These are phyloP conservation scores for Platyscapa corneri DNA, from an alignment of 1,140 invertebrate genomes.

Conservation along the genomic window DNA sequence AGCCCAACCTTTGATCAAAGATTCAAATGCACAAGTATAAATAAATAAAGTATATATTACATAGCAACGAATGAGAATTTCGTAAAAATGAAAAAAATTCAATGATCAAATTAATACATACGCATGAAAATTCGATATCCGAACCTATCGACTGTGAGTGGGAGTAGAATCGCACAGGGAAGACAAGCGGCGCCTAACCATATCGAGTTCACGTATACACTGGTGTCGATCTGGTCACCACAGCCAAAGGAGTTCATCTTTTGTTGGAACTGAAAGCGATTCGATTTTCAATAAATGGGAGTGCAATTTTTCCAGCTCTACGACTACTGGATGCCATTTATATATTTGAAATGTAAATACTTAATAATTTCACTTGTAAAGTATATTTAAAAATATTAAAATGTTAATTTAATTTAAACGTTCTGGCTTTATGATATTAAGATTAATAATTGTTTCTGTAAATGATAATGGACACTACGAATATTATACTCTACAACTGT, in stretches of 20 bases:
- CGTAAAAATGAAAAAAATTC: background rate
- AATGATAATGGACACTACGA: no score
- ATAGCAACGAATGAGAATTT: no score
- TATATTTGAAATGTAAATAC: no score
- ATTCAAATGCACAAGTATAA: no score
- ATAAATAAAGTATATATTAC: no score
- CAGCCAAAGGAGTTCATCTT: slow-evolving; percentile 54
- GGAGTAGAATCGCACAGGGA: slow-evolving; percentile 67
- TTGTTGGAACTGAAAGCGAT: background rate
- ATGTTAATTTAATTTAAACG: no score
- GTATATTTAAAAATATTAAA: no score
- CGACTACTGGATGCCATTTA: background rate
- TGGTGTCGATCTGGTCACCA: slow-evolving; percentile 58
- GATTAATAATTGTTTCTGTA: no score
- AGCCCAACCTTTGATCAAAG: no score
- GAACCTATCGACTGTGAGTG: slow-evolving; percentile 66
- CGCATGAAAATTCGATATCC: slow-evolving; percentile 68
- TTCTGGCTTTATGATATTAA: no score
- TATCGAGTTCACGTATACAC: slow-evolving; percentile 66
- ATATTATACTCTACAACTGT: no score
- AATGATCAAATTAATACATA: slow-evolving; percentile 47
- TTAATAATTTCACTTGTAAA: no score
- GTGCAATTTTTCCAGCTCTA: background rate
- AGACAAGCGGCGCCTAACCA: slow-evolving; percentile 68
- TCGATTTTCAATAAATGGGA: background rate